Base-by-base conservation (phyloP, 2,113 vertebrate genomes). In the western clawed frog (Xenopus tropicalis) region DNA sequence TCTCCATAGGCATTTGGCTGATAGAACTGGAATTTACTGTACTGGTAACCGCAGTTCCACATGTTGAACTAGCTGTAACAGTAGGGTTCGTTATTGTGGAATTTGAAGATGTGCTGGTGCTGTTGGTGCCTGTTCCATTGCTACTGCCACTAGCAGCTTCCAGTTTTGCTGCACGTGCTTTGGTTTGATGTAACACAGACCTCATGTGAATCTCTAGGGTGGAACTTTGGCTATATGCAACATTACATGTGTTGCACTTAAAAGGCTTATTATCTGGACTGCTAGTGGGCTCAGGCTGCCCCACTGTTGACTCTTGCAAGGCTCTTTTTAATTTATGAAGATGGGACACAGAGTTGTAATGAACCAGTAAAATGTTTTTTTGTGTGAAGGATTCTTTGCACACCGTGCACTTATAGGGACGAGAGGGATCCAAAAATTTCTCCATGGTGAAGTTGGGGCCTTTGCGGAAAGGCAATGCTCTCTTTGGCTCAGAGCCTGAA, bases 371-470 rank as follows among this genome's bases (percentile, higher is more conserved):
- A 81, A 99, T 99, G 78, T 99, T 99, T 87, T 99, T 99, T 62
- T 99, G 97, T 0, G 97, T 99, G 81, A 99, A 99, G 74, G 97
- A 99, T 81, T 99, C 97, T 89, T 98, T 99, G 88, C 97, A 99
- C 42, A 99, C 97, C 0, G 96, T 99, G 83, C 97, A 99, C 85
- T 98, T 99, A 81, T 98, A 99, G 20, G 97, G 97, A 72, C 96
- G 95, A 83, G 97, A 98, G 1, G 97, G 97, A 84, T 99, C 97
- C 69, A 99, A 85, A 72, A 99, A 99, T 79, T 99, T 99, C 79
- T 99, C 97, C 96, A 98, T 97, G 4, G 97, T 98, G 82, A 99
- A 99, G 84, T 98, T 99, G 61, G 97, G 96, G 57, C 97, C 96
- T 82, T 99, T 98, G 77, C 97, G 90, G 85, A 98, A 98, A 66